Base-by-base conservation (phyloP, 2,888 invertebrate species). In the Polyommatus icarus region DNA sequence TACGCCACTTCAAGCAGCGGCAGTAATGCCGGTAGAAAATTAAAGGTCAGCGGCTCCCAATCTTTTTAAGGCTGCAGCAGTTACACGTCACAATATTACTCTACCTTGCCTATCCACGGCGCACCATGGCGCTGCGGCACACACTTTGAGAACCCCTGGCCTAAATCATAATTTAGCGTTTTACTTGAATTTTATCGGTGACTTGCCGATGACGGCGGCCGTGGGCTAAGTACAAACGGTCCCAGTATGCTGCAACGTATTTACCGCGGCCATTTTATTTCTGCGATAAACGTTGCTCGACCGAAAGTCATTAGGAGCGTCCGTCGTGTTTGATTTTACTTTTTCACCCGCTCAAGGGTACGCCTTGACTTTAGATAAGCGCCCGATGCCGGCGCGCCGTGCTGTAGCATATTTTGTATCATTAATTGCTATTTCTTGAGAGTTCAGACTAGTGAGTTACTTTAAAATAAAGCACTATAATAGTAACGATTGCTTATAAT, bases 251-350 rank as follows among this genome's bases (percentile, higher is more conserved):
- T n/a, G 20, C 20, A 59, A 24, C 24, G 61, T 61, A 24, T 61
- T 20, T 61, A 12, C 20, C 10, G 20, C 20, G 24, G 61, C 61
- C 61, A 15, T 73, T 73, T 73, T 73, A 46, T 73, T 20, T 73
- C 24, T 46, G 46, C n/a, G 40, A 72, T 40, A 72, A 73, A 46
- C 20, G 20, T 50, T 29, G 73, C 40, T 73, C 73, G 20, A 46
- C 73, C 1, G 73, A 73, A 72, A 29, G 36, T 71, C 71, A 71
- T 71, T 71, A 71, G 36, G 71, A n/a, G 18, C 71, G 71, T 67
- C 67, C 29, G 67, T 67, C 61, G 24, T 67, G 15, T 67, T 61
- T 61, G 61, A 61, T 67, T 67, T 32, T 67, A 67, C 29, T 67
- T 67, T 67, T 67, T 67, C 29, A 67, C 59, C n/a, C 59, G 29